Evolutionary conservation across 1,140 invertebrate genomes (phyloP).

Genomic region (Anastrepha obliqua): DNA sequence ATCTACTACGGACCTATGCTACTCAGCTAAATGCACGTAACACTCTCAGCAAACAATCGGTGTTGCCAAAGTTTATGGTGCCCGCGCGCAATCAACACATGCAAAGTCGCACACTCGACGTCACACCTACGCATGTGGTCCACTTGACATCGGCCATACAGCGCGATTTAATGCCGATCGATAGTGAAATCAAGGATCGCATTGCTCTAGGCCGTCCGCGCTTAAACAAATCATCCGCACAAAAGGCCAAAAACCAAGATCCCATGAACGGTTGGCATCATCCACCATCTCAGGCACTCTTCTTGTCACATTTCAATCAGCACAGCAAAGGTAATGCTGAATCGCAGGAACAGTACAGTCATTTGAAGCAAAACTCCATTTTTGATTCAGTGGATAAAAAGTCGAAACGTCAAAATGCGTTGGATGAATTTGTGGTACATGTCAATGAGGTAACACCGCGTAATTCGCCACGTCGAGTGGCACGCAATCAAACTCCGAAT

Average conservation of each 20-base stretch:
- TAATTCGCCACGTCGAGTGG: neutral
- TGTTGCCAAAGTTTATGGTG: conserved; percentile 47
- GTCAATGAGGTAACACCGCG: neutral
- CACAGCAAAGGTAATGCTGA: conserved; percentile 28
- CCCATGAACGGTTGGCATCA: conserved; percentile 48
- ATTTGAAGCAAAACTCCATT: conserved; percentile 16
- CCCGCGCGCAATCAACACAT: conserved; percentile 55
- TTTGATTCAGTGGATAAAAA: conserved; percentile 3
- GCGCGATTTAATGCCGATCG: conserved; percentile 52
- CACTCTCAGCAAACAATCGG: neutral
- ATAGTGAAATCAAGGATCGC: neutral
- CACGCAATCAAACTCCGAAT: neutral
- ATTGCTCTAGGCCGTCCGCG: conserved; percentile 8
- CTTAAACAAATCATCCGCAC: neutral
- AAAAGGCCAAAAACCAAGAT: conserved; percentile 14
- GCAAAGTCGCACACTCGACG: neutral
- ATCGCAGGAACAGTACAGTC: conserved; percentile 53
- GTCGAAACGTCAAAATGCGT: neutral
- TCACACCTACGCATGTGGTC: neutral
- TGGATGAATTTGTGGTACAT: neutral
- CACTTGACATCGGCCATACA: conserved; percentile 47
- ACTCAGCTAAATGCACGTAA: neutral
- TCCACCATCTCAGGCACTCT: conserved; percentile 39
- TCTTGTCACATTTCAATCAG: conserved; percentile 5
- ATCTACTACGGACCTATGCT: neutral